These are phyloP conservation scores for Uropsilus gracilis DNA, from an alignment of 2,113 vertebrate genomes.

Conservation along the genomic window DNA sequence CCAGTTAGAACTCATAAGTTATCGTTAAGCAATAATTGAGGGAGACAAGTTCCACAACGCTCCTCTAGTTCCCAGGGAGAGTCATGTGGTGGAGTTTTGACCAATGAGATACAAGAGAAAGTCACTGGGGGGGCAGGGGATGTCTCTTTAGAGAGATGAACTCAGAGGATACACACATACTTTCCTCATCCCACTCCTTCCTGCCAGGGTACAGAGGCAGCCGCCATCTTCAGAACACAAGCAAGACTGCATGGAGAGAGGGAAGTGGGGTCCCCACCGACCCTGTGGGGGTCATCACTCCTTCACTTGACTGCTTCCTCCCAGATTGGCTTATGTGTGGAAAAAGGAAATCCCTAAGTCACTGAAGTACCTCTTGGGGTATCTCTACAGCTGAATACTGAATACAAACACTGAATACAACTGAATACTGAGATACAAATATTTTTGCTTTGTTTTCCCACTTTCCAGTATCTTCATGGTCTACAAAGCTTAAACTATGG, in stretches of 20 bases:
- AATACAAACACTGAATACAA: neutral
- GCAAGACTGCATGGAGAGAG: no score
- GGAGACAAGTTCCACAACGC: neutral
- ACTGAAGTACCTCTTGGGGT: neutral
- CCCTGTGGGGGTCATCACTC: neutral
- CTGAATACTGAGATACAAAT: neutral
- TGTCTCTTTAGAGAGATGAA: neutral
- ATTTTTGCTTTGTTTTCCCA: neutral
- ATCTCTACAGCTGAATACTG: no score
- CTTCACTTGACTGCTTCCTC: neutral
- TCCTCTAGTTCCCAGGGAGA: neutral
- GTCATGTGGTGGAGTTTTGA: neutral
- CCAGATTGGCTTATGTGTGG: neutral
- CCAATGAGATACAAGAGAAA: neutral
- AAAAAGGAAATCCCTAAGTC: neutral
- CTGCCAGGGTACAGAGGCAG: accelerated
- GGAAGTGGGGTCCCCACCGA: neutral
- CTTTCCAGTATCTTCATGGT: neutral
- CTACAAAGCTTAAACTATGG: neutral
- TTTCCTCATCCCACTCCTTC: no score
- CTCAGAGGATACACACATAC: accelerated
- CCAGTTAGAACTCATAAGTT: neutral
- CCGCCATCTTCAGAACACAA: neutral
- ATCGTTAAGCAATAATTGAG: neutral
- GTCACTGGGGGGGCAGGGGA: neutral